These are phyloP conservation scores for Latrodectus hesperus DNA, from an alignment of 2,888 invertebrate species.

Conservation along the genomic window DNA sequence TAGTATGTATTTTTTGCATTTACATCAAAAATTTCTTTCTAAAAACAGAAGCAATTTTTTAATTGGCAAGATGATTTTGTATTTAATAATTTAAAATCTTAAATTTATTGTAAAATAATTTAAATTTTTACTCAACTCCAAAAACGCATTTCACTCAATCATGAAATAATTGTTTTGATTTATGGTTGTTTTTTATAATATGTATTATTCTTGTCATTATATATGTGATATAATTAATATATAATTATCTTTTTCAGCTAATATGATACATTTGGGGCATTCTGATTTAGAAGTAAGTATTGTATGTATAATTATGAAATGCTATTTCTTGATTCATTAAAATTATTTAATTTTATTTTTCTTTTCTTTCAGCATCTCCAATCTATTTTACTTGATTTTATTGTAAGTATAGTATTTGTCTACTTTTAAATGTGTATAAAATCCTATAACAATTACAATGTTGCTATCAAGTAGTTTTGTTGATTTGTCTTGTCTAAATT, in stretches of 20 bases:
- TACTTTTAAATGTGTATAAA: background rate
- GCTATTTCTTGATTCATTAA: background rate
- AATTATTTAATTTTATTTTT: background rate
- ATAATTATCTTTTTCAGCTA: slow-evolving; percentile 72
- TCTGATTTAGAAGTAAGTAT: slow-evolving; percentile 74
- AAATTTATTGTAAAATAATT: no score
- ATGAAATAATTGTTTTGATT: background rate
- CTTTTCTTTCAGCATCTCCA: slow-evolving; percentile 58
- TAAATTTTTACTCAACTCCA: no score
- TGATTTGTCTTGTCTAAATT: background rate
- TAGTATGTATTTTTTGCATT: background rate
- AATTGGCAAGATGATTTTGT: background rate
- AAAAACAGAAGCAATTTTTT: no score
- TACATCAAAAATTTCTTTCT: background rate
- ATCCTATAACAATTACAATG: no score
- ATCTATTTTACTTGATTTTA: slow-evolving; percentile 73
- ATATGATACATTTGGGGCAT: slow-evolving; percentile 75
- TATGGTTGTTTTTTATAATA: background rate
- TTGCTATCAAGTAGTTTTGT: background rate
- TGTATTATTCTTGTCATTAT: background rate
- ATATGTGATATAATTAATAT: no score
- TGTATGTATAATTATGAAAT: background rate
- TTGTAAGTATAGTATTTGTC: slow-evolving; percentile 72
- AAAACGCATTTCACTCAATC: no score
- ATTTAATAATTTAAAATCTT: no score